phyloP scores from a whole-genome alignment of 2,113 vertebrate genomes.

The Microcebus murinus region DNA sequence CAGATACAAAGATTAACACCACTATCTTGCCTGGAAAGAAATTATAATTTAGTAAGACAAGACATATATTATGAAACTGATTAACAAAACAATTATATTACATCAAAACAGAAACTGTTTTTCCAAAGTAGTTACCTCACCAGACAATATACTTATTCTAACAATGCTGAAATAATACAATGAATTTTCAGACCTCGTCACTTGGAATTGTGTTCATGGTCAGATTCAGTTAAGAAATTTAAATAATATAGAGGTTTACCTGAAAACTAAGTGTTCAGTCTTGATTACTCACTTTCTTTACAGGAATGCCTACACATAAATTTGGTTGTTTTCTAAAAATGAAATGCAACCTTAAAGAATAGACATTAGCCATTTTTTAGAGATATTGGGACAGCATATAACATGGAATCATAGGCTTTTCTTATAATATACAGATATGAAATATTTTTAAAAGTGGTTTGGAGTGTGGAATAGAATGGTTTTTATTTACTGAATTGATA shows the following conservation, averaged over 20 bases:
- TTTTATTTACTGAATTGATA: slow-evolving; percentile 43
- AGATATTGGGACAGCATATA: neutral
- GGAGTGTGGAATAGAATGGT: neutral
- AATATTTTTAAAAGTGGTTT: neutral
- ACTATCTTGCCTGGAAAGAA: slow-evolving; percentile 21
- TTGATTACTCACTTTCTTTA: neutral
- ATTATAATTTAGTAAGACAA: neutral
- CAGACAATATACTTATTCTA: neutral
- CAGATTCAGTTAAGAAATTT: neutral
- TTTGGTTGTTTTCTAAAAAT: neutral
- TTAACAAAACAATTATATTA: neutral
- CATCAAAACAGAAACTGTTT: neutral
- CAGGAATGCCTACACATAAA: neutral
- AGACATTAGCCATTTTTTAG: neutral
- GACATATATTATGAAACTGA: neutral
- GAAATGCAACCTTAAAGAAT: neutral
- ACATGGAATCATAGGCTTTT: neutral
- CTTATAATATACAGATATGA: neutral
- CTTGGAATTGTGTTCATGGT: neutral
- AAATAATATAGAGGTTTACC: neutral
- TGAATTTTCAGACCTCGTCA: neutral
- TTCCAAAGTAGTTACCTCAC: neutral
- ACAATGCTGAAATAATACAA: neutral
- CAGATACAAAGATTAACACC: neutral
- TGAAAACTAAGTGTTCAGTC: neutral